These are phyloP conservation scores for Numenius arquata DNA, from an alignment of 2,113 vertebrate genomes.

Conservation along the genomic window DNA sequence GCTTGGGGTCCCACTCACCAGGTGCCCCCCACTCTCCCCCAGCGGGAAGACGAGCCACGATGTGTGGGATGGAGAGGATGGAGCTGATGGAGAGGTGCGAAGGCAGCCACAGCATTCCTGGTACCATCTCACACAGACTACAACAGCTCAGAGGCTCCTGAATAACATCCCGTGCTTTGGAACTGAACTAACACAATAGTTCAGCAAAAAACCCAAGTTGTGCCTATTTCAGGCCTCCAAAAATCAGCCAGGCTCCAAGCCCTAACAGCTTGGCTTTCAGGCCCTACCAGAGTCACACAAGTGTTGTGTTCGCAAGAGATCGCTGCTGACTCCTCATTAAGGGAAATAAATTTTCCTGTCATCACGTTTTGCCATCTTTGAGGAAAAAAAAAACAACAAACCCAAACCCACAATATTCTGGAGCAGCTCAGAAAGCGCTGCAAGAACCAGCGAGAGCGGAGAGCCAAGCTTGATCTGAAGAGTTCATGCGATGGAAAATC, in stretches of 20 bases:
- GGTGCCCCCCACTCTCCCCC: not conserved
- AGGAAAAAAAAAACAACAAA: not conserved
- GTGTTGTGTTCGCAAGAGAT: not conserved
- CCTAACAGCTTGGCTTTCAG: not conserved
- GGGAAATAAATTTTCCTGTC: conserved; percentile 47
- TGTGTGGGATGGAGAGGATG: too few relatives aligned
- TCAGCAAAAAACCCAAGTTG: not conserved
- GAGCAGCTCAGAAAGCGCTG: not conserved
- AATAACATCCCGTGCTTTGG: not conserved
- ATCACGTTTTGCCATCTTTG: conserved; percentile 35
- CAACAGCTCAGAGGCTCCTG: not conserved
- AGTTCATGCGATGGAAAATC: conserved; percentile 52
- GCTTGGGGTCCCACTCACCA: not conserved
- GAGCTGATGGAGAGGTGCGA: not conserved
- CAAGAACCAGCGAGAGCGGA: not conserved
- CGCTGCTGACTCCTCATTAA: conserved; percentile 24
- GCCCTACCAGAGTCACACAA: not conserved
- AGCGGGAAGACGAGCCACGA: fast-evolving
- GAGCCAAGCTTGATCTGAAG: conserved; percentile 49
- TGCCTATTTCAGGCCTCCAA: not conserved
- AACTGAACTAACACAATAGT: not conserved
- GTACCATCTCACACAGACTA: not conserved
- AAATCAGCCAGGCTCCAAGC: not conserved
- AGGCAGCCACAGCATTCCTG: not conserved
- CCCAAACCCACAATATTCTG: not conserved